phyloP scores from a whole-genome alignment of 1,140 invertebrate genomes.

The Cepaea nemoralis region DNA sequence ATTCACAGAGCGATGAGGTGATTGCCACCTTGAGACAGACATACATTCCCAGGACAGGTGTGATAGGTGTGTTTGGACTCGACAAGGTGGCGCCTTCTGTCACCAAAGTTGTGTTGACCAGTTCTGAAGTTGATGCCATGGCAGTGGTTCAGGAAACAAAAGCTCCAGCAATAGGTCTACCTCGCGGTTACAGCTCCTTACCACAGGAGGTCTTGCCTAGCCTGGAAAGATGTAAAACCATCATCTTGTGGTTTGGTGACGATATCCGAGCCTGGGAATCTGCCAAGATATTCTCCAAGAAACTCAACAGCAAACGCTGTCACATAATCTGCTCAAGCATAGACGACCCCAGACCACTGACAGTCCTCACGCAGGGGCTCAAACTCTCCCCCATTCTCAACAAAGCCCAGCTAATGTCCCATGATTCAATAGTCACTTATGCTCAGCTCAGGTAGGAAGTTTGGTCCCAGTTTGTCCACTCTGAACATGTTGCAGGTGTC shows the following conservation, averaged over 20 bases:
- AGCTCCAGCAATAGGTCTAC: slow-evolving; percentile 64
- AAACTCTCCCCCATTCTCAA: slow-evolving; percentile 79
- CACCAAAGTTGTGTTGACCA: slow-evolving; percentile 67
- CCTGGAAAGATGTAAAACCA: slow-evolving; percentile 82
- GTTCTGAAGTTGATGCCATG: slow-evolving; percentile 70
- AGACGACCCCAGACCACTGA: slow-evolving; percentile 77
- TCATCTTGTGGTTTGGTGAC: slow-evolving; percentile 87
- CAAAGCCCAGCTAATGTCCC: slow-evolving; percentile 82
- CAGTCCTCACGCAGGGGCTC: slow-evolving; percentile 75
- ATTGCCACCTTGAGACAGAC: slow-evolving; percentile 33
- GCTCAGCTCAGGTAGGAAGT: slow-evolving; percentile 84
- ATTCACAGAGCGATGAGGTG: slow-evolving; percentile 43
- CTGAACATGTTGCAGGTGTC: slow-evolving; percentile 77
- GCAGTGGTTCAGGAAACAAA: slow-evolving; percentile 67
- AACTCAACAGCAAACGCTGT: slow-evolving; percentile 87
- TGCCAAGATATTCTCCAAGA: slow-evolving; percentile 83
- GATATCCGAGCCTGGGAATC: slow-evolving; percentile 82
- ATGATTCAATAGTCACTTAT: slow-evolving; percentile 89
- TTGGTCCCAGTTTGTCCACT: slow-evolving; percentile 84
- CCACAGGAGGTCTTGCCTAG: slow-evolving; percentile 76
- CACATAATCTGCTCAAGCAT: slow-evolving; percentile 82
- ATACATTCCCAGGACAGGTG: slow-evolving; percentile 48
- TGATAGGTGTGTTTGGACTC: slow-evolving; percentile 66
- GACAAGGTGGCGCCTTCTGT: slow-evolving; percentile 46
- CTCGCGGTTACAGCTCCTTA: slow-evolving; percentile 62